Percentiles rank a stretch among this genome's conserved stretches.
Evolutionary conservation across 2,797 vertebrate genomes (phyloP).

Genomic region (Scarus forsteni): DNA sequence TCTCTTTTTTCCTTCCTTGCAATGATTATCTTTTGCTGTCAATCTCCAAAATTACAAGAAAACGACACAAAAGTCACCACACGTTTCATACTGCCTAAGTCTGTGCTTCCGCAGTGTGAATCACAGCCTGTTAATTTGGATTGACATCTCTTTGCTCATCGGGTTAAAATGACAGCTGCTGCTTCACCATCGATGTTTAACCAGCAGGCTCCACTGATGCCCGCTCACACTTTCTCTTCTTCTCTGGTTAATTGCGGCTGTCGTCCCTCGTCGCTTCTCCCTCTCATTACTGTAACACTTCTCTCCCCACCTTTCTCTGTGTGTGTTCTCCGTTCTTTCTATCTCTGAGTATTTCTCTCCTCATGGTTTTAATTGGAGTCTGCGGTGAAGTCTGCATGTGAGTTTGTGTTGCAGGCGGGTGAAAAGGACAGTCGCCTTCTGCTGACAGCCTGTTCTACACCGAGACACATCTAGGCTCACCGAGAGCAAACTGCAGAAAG

Average conservation of each 20-base stretch:
- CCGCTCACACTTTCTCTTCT: neutral
- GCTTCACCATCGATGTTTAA: neutral
- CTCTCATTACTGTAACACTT: constrained; percentile 14
- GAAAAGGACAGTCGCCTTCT: constrained; percentile 34
- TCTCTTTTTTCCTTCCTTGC: too few relatives aligned
- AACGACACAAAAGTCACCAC: too few relatives aligned
- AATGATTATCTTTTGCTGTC: too few relatives aligned
- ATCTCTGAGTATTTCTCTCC: constrained; percentile 19
- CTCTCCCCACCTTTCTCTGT: neutral
- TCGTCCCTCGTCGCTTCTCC: constrained; percentile 14
- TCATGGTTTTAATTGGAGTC: constrained; percentile 40
- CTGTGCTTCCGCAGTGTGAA: neutral
- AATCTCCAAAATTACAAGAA: too few relatives aligned
- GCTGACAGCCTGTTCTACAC: constrained; percentile 9
- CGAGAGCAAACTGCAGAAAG: neutral
- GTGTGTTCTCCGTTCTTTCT: neutral
- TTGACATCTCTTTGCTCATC: neutral
- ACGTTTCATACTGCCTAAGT: too few relatives aligned
- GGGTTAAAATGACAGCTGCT: constrained; percentile 15
- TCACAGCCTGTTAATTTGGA: neutral
- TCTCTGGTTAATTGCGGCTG: constrained; percentile 34
- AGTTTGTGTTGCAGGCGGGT: constrained; percentile 17
- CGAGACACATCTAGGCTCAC: neutral
- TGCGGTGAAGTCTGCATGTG: neutral
- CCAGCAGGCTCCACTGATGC: constrained; percentile 6